Evolutionary conservation across 2,797 vertebrate species (phyloP), one percentile per base, ranked within the genome.

Genomic region (Hoplostethus atlanticus): DNA sequence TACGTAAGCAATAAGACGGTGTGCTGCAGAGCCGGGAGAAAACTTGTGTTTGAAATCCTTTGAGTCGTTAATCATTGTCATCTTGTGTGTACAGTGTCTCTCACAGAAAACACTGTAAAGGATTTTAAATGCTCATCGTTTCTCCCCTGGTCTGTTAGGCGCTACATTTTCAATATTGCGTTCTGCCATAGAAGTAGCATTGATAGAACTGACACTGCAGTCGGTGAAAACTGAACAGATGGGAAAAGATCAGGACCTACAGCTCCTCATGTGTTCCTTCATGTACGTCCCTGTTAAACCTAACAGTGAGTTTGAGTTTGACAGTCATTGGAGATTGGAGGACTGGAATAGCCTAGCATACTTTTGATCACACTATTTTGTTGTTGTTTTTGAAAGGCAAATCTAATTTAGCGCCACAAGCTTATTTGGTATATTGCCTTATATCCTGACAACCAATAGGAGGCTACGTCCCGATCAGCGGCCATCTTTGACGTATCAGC

Each of bases 1-100:
- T 81, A 79, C 79, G 30, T 76, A 81, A 80, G 84, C 77, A 90
- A 84, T 74, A 77, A 81, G 57, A 68, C 76, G 46, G 9, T 76
- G 55, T 71, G 50, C 52, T 38, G 34, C 50, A 62, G 46, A 63
- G 16, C 21, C 25, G 5, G 50, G 31, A 28, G 42, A 30, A 28
- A 54, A 51, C 17, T 16, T 68, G 55, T 66, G 44, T 60, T 59
- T 71, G 12, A 53, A 42, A 46, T 30, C 3, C 5, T 55, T 60
- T 75, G 40, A 0, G n/a, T 16, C 6, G 16, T 1, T 70, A 61
- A 78, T 68, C 71, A 58, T 71, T 54, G 63, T 36, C 64, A 34
- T 47, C 42, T 46, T 53, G 15, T 55, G 28, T 71, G 42, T 46
- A 28, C 15, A 64, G 50, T 68, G 63, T n/a, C n/a, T n/a, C 52